Evolutionary conservation across 2,113 vertebrate genomes (phyloP), one percentile per base, ranked within the genome.

Genomic region (Corythornis madagascariensis): DNA sequence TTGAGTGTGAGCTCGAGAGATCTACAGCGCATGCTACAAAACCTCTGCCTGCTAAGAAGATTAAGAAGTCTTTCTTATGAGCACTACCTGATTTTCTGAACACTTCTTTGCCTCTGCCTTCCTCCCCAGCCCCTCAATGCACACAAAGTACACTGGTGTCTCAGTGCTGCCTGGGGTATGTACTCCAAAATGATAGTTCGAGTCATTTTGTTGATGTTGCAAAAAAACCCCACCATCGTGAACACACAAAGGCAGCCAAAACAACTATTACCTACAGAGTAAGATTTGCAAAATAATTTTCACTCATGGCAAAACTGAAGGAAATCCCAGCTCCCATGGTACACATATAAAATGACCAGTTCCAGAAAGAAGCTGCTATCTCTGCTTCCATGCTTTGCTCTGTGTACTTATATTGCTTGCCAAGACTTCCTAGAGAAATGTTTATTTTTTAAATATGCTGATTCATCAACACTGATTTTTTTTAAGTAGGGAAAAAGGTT

Each of bases 381-480:
- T 69, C 61, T 90, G 81, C 2, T 1, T 42, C 66, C 52, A 20
- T 52, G 52, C 25, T 87, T 47, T 26, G 69, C 59, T 83, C 24
- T 56, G 29, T 57, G 6, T 4, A 12, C 38, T 47, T 53, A 24
- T 0, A 24, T 19, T 63, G 64, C 60, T 65, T 91, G 93, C 88
- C 90, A 95, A 88, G 69, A 35, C 33, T 28, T 81, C 52, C 35
- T 35, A 61, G 40, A 89, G 48, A 77, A 80, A 74, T 4, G 11
- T 45, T 91, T 83, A 29, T 52, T 43, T 50, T 52, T 48, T 65
- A 88, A 88, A 83, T 26, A 70, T 35, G 73, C 75, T 71, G 76
- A 94, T 71, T 95, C 92, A 88, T 88, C 94, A 93, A 19, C 64
- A 60, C 17, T 40, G 71, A 52, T 67, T 66, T 57, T 53, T 78